Percentiles rank a stretch among this genome's conserved stretches.
These are phyloP conservation scores for Gila orcuttii DNA, from an alignment of 2,113 vertebrate species.

Conservation along the genomic window DNA sequence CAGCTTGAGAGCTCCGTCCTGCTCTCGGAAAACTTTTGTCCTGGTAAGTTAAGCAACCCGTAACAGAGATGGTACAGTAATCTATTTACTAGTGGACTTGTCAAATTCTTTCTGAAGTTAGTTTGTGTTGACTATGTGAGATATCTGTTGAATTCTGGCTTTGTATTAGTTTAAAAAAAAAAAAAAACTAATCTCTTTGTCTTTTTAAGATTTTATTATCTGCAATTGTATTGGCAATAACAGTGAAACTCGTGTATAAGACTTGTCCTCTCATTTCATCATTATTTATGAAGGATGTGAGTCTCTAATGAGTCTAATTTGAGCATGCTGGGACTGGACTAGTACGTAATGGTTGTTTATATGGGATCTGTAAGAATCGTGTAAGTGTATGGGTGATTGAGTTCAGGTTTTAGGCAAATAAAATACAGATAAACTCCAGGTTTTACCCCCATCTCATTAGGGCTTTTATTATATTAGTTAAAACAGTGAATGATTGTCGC, in stretches of 20 bases:
- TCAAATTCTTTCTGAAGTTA: background rate
- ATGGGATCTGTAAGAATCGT: slow-evolving; percentile 9
- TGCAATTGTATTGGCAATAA: background rate
- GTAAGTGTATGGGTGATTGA: slow-evolving; percentile 30
- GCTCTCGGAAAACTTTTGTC: slow-evolving; percentile 1
- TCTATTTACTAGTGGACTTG: background rate
- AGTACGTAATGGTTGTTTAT: slow-evolving; percentile 47
- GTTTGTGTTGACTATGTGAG: background rate
- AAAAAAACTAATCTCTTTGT: too few relatives aligned
- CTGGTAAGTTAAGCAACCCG: slow-evolving; percentile 22
- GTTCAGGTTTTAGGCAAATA: slow-evolving; percentile 41
- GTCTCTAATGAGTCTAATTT: slow-evolving; percentile 15
- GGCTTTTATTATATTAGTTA: background rate
- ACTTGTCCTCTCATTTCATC: background rate
- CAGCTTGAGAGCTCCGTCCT: slow-evolving; percentile 11
- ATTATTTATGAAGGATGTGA: slow-evolving; percentile 32
- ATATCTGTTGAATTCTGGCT: background rate
- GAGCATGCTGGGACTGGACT: slow-evolving; percentile 1
- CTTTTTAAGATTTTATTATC: background rate
- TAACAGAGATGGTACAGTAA: background rate
- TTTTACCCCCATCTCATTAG: background rate
- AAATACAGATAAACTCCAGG: background rate
- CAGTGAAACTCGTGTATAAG: background rate
- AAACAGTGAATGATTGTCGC: background rate
- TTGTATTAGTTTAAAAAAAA: too few relatives aligned